phyloP scores from a whole-genome alignment of 2,888 invertebrate genomes.

The Petrophora chlorosata region DNA sequence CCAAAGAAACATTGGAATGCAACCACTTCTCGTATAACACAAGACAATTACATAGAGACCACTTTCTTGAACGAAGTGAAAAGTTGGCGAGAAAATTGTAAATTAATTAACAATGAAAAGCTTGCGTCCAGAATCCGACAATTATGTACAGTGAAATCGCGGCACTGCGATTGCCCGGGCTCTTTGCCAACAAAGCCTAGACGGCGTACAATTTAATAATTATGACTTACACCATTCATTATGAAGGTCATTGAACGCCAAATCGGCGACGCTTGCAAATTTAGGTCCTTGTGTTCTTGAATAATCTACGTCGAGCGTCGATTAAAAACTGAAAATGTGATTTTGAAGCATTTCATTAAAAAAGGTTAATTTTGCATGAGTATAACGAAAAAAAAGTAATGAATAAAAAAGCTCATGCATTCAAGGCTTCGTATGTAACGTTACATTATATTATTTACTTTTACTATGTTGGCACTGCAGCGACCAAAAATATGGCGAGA shows the following conservation, averaged over 20 bases:
- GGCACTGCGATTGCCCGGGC: constrained; percentile 62
- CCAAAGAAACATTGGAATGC: too few relatives aligned
- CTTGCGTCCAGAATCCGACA: constrained; percentile 57
- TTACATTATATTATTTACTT: too few relatives aligned
- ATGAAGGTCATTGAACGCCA: constrained; percentile 36
- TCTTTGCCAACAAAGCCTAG: constrained; percentile 62
- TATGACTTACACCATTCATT: constrained; percentile 64
- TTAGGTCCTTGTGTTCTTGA: background rate
- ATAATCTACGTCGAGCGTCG: background rate
- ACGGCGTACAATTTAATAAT: constrained; percentile 62
- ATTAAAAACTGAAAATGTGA: too few relatives aligned
- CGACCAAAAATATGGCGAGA: too few relatives aligned
- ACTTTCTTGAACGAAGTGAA: constrained; percentile 46
- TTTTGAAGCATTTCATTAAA: too few relatives aligned
- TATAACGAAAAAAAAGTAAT: too few relatives aligned
- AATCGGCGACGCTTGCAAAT: constrained; percentile 8
- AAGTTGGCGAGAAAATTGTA: constrained; percentile 70
- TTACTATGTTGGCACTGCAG: too few relatives aligned
- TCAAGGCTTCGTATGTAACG: too few relatives aligned
- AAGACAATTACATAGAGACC: constrained; percentile 17
- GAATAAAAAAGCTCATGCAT: too few relatives aligned
- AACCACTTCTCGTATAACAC: background rate
- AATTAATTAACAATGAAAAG: constrained; percentile 75
- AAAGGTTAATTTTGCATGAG: too few relatives aligned
- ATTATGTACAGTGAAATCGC: constrained; percentile 63